phyloP scores from a whole-genome alignment of 2,113 vertebrate genomes.

The Scomber japonicus region DNA sequence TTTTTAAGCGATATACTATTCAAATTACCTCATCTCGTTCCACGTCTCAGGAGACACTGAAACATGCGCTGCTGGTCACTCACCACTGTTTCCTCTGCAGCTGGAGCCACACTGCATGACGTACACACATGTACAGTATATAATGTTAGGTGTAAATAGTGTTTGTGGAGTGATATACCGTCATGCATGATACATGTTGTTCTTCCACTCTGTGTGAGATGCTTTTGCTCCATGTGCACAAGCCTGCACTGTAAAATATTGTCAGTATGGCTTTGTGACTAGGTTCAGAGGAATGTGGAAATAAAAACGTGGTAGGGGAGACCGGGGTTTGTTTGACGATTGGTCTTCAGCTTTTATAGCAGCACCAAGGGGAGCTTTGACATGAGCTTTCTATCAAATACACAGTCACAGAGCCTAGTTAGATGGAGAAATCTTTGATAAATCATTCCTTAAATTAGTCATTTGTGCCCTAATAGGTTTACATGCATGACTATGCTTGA shows the following conservation, averaged over 20 bases:
- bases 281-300: conserved; percentile 4
- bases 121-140: conserved; percentile 11
- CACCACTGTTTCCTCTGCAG: conserved; percentile 40
- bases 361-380: conserved; percentile 9
- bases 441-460: background rate
- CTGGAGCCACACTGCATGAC: conserved; percentile 42
- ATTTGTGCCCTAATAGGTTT: background rate
- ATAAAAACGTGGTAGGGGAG: conserved; percentile 30
- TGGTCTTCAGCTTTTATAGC: conserved; percentile 33
- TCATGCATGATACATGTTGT: conserved; percentile 10
- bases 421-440: too few species aligned
- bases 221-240: background rate
- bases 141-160: conserved; percentile 39
- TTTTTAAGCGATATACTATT: conserved; percentile 27
- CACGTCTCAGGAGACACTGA: conserved; percentile 24
- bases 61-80: conserved; percentile 37
- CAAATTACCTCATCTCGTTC: conserved; percentile 57
- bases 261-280: background rate
- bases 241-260: conserved; percentile 14
- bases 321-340: background rate
- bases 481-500: background rate
- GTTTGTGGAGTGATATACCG: conserved; percentile 36
- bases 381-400: conserved; percentile 23
- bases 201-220: conserved; percentile 17
- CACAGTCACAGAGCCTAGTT: background rate